These are phyloP conservation scores for Etheostoma cragini DNA, from an alignment of 2,113 vertebrate species.

Conservation along the genomic window DNA sequence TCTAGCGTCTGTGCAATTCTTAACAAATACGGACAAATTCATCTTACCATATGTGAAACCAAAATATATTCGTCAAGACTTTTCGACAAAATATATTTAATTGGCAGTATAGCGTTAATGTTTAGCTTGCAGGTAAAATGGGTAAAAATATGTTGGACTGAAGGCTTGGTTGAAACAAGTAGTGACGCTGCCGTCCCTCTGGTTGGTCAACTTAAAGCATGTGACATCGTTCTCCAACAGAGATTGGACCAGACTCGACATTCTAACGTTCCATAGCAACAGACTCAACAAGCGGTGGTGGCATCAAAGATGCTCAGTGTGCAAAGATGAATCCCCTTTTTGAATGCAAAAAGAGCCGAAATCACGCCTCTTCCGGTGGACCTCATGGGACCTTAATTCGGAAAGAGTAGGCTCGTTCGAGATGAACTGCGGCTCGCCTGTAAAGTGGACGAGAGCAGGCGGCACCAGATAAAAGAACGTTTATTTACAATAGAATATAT, in stretches of 20 bases:
- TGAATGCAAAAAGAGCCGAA: not conserved
- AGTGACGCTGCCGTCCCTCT: not conserved
- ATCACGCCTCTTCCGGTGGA: no score
- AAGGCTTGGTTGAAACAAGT: conserved; percentile 20
- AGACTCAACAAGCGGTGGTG: not conserved
- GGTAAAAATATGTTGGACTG: not conserved
- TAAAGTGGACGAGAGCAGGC: no score
- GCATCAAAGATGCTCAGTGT: not conserved
- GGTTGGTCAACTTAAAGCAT: conserved; percentile 48
- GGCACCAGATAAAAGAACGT: no score
- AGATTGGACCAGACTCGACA: conserved; percentile 43
- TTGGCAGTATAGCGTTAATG: not conserved
- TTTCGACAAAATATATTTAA: not conserved
- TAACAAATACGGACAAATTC: not conserved
- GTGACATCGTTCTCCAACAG: not conserved
- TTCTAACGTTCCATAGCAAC: conserved; percentile 59
- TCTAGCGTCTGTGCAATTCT: not conserved
- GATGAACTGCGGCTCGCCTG: no score
- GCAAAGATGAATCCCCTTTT: not conserved
- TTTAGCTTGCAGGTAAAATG: not conserved
- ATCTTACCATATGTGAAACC: conserved; percentile 57
- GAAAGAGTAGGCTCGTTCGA: no score
- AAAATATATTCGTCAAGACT: not conserved
- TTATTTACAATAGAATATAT: no score
- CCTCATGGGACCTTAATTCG: no score